Conservation (phyloP, 2,888 invertebrate genomes). For the Caenorhabditis sp. region DNA sequence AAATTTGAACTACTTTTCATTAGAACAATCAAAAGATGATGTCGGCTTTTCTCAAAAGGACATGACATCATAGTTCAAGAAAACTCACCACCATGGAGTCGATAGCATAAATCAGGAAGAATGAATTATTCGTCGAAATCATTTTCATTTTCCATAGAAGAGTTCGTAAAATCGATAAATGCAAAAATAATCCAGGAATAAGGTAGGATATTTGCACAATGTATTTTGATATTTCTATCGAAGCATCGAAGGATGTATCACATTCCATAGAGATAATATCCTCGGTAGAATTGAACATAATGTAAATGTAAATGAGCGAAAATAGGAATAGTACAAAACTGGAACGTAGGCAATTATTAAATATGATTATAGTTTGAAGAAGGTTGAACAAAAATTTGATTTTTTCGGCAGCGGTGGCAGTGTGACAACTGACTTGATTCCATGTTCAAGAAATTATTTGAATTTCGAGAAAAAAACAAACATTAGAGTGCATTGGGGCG, state of each 20-base stretch:
- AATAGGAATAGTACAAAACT: too few species aligned
- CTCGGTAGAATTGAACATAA: background rate
- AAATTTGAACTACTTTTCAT: too few species aligned
- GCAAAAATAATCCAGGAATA: background rate
- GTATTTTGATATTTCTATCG: background rate
- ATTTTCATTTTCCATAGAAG: background rate
- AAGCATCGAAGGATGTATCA: background rate
- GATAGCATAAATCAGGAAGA: background rate
- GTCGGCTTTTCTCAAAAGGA: background rate
- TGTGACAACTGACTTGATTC: too few species aligned
- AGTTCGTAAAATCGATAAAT: background rate
- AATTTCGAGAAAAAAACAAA: too few species aligned
- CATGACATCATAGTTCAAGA: background rate
- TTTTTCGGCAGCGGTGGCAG: too few species aligned
- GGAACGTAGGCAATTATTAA: too few species aligned
- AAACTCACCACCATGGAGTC: slow-evolving; percentile 24
- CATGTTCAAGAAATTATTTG: too few species aligned
- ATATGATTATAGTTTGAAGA: too few species aligned
- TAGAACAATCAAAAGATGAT: background rate
- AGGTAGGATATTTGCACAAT: background rate
- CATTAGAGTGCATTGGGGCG: too few species aligned
- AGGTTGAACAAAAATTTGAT: too few species aligned
- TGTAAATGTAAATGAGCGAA: too few species aligned
- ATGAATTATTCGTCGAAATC: background rate
- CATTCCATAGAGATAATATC: slow-evolving; percentile 4